Evolutionary conservation across 2,888 invertebrate genomes (phyloP).

Genomic region (Cactoblastis cactorum): DNA sequence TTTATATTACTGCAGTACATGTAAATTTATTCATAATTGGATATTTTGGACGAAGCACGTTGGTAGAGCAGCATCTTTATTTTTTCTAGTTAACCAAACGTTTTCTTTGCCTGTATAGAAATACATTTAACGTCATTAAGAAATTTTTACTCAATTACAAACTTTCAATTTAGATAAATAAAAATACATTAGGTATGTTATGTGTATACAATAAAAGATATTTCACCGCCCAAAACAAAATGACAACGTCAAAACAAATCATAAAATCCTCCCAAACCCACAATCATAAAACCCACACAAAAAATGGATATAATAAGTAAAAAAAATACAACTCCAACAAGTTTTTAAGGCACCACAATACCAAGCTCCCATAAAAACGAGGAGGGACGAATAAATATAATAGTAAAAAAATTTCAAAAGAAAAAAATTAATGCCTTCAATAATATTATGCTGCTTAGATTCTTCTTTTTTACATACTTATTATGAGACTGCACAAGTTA

Average conservation of each 20-base stretch:
- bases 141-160: no score
- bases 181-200: no score
- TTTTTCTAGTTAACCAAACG: no score
- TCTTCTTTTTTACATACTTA: background rate
- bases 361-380: slow-evolving; percentile 1
- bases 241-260: background rate
- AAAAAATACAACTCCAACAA: slow-evolving; percentile 27
- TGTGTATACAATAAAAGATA: no score
- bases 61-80: no score
- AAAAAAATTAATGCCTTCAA: no score
- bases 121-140: no score
- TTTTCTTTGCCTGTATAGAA: no score
- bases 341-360: slow-evolving; percentile 39
- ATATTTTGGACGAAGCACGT: no score
- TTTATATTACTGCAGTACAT: background rate
- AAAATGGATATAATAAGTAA: slow-evolving; percentile 12
- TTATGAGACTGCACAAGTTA: slow-evolving; percentile 1
- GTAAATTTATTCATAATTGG: background rate
- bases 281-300: background rate
- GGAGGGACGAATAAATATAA: background rate
- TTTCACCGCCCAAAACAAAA: background rate
- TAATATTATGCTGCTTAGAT: background rate
- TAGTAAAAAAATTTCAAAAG: background rate
- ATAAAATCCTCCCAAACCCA: background rate
- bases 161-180: no score